phyloP scores from a whole-genome alignment of 2,797 vertebrate genomes.

The Hozukius guyotensis region DNA sequence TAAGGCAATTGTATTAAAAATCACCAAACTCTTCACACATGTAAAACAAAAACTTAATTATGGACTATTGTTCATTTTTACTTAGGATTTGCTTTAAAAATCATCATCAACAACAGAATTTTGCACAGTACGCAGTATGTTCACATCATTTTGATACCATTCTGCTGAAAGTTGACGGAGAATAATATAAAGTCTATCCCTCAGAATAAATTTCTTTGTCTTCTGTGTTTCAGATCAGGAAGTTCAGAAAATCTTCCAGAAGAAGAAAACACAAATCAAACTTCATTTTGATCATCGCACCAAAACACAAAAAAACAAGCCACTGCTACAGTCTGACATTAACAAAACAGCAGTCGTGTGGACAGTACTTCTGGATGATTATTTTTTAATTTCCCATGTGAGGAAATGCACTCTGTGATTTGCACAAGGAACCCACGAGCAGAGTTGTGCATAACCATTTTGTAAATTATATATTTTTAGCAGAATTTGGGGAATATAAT shows the following conservation, averaged over 20 bases:
- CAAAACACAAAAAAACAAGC: neutral
- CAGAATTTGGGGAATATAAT: neutral
- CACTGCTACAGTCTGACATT: neutral
- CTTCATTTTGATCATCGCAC: constrained; percentile 51
- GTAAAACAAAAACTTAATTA: neutral
- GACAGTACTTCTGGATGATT: neutral
- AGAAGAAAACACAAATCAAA: constrained; percentile 14
- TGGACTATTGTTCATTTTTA: neutral
- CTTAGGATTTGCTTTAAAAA: neutral
- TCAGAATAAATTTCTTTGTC: neutral
- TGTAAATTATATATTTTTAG: neutral
- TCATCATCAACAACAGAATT: neutral
- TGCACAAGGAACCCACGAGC: neutral
- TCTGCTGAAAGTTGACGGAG: neutral
- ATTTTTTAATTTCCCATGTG: neutral
- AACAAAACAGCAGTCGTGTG: neutral
- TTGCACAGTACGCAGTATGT: neutral
- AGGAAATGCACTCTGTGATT: neutral
- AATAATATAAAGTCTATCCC: neutral
- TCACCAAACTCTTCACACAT: neutral
- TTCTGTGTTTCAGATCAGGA: constrained; percentile 58
- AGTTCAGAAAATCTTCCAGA: neutral
- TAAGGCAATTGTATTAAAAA: neutral
- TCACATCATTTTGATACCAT: neutral
- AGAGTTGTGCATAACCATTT: neutral